Evolutionary conservation across 2,113 vertebrate genomes (phyloP), one percentile per base, ranked within the genome.

Genomic region (Cepphus grylle): DNA sequence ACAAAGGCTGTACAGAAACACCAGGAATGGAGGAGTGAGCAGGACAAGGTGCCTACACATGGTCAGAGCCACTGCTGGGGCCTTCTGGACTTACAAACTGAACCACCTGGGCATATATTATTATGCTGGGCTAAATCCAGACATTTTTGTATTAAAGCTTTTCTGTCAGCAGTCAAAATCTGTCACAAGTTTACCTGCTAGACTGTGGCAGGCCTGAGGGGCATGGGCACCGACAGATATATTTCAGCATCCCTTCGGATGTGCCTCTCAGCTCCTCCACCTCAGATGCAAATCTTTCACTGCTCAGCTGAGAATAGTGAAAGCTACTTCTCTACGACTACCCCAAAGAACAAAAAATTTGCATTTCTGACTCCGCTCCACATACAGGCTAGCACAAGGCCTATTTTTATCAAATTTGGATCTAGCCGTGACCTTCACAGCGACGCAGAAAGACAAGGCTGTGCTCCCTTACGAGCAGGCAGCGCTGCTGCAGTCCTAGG

Each of bases 61-160:
- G 8, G 11, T 15, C n/a, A 82, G 34, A 81, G 40, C 9, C 65
- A 43, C 36, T 0, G 2, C 34, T 14, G 17, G 6, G 25, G 8
- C 32, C 38, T 52, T 84, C 59, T 26, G 65, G 26, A 65, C 49
- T 56, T 15, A 50, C 2, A 63, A 22, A 15, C 38, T 10, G 67
- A 72, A 72, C 7, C 15, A 45, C 19, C 32, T 22, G 0, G 0
- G 13, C 0, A 0, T 6, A 10, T 43, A 23, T 10, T 34, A 26
- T n/a, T 8, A 19, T 0, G 8, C 17, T 42, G 40, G 66, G 53
- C 20, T 71, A 67, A 82, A 91, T 11, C 16, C 66, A 69, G 63
- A 15, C 2, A 3, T 16, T 52, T 56, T 9, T 78, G 36, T 47
- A 56, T 43, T 27, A 30, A 73, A 49, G 34, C 27, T 85, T 73